phyloP scores from a whole-genome alignment of 2,888 invertebrate genomes.

The Epinotia bilunana region DNA sequence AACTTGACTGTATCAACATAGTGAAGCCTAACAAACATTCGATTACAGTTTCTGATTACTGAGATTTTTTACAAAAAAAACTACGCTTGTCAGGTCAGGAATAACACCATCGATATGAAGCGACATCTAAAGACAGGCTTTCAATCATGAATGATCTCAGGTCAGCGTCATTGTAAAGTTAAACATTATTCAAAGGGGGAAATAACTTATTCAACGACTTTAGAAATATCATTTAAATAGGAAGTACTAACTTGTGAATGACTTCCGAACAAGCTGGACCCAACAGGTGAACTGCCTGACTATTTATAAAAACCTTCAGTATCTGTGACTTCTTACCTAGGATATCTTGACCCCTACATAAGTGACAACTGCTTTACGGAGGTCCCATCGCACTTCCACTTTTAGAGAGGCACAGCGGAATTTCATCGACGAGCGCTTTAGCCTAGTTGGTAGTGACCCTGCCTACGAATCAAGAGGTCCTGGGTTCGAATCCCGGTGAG shows the following conservation, averaged over 20 bases:
- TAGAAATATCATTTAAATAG: not conserved
- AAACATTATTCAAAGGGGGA: slow-evolving; percentile 2
- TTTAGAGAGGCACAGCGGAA: no score
- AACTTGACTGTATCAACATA: no score
- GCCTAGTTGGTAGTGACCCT: no score
- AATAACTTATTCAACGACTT: slow-evolving; percentile 25
- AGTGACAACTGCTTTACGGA: not conserved
- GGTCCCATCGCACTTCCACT: no score
- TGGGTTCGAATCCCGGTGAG: no score
- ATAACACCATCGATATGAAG: no score
- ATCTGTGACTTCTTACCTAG: not conserved
- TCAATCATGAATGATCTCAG: not conserved
- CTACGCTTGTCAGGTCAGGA: no score
- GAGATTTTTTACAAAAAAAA: no score
- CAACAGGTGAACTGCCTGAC: slow-evolving; percentile 24
- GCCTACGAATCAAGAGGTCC: no score
- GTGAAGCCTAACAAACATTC: no score
- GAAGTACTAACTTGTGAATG: slow-evolving; percentile 17
- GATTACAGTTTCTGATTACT: no score
- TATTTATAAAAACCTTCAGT: not conserved
- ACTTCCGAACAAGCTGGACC: slow-evolving; percentile 19
- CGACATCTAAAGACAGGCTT: not conserved
- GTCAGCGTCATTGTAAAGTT: not conserved
- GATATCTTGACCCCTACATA: not conserved
- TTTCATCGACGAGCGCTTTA: no score